Conservation (phyloP, 1,140 invertebrate genomes). For the Globodera rostochiensis region DNA sequence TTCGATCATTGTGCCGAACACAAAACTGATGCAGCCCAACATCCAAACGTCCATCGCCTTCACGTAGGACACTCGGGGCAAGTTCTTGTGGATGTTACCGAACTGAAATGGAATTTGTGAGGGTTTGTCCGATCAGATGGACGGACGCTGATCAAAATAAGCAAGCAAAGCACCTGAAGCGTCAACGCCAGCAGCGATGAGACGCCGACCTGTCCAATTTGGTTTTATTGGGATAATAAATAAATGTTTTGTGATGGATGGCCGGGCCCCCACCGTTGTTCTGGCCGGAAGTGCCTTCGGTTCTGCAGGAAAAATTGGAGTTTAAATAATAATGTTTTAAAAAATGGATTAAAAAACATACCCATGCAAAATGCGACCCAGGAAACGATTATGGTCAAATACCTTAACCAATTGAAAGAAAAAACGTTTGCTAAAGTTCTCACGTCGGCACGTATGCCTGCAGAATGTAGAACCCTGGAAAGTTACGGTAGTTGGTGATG, state of each 20-base stretch:
- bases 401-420: background rate
- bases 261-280: slow-evolving; percentile 55
- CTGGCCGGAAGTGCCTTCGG: slow-evolving; percentile 63
- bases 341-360: background rate
- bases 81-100: slow-evolving; percentile 63
- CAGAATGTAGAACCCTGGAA: slow-evolving; percentile 58
- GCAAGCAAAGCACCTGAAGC: slow-evolving; percentile 39
- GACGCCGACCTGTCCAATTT: slow-evolving; percentile 35
- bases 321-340: background rate
- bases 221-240: background rate
- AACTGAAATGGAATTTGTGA: slow-evolving; percentile 52
- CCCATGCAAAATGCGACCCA: slow-evolving; percentile 65
- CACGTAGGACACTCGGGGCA: slow-evolving; percentile 62
- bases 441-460: slow-evolving; percentile 63
- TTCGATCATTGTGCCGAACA: slow-evolving; percentile 64
- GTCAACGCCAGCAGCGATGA: slow-evolving; percentile 62
- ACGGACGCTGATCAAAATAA: background rate
- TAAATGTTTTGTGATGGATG: slow-evolving; percentile 1
- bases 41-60: slow-evolving; percentile 65
- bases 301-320: slow-evolving; percentile 28
- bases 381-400: slow-evolving; percentile 51
- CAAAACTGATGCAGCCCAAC: slow-evolving; percentile 63
- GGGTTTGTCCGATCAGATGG: background rate
- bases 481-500: background rate
- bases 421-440: slow-evolving; percentile 39